Evolutionary conservation across 2,888 invertebrate genomes (phyloP).

Genomic region (Suillia variegata): DNA sequence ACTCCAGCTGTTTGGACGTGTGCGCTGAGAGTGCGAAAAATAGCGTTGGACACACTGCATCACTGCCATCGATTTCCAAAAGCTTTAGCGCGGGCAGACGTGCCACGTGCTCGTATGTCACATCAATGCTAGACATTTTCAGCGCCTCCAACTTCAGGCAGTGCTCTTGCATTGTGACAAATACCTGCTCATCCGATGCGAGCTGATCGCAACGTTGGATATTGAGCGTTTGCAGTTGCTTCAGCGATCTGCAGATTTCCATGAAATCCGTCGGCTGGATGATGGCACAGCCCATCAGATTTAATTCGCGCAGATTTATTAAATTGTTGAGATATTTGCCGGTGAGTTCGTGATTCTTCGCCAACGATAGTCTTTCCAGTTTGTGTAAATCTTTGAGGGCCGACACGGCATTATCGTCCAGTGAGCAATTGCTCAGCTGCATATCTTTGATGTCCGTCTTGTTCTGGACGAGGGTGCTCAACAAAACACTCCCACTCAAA

Average conservation of each 20-base stretch:
- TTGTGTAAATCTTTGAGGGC: conserved; percentile 9
- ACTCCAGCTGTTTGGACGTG: conserved; percentile 19
- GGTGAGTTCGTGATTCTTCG: conserved; percentile 21
- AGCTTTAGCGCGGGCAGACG: conserved; percentile 19
- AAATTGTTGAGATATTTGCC: neutral
- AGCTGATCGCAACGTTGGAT: neutral
- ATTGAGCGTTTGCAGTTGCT: neutral
- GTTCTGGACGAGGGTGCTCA: conserved; percentile 8
- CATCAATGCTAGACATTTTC: conserved; percentile 1
- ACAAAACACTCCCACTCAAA: conserved; percentile 3
- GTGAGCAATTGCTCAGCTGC: conserved; percentile 15
- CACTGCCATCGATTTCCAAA: conserved; percentile 1
- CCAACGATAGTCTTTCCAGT: conserved; percentile 11
- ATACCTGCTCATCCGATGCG: neutral
- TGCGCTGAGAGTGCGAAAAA: conserved; percentile 12
- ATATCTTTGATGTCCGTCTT: conserved; percentile 5
- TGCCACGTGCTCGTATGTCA: conserved; percentile 18
- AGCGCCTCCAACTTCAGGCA: neutral
- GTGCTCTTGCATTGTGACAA: neutral
- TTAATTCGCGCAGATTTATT: neutral
- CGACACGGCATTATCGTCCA: conserved; percentile 12
- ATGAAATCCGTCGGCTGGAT: neutral
- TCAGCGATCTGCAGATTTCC: neutral
- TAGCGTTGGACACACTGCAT: neutral
- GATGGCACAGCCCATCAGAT: neutral